phyloP scores from a whole-genome alignment of 2,888 invertebrate genomes.

The Nomada lathburiana region DNA sequence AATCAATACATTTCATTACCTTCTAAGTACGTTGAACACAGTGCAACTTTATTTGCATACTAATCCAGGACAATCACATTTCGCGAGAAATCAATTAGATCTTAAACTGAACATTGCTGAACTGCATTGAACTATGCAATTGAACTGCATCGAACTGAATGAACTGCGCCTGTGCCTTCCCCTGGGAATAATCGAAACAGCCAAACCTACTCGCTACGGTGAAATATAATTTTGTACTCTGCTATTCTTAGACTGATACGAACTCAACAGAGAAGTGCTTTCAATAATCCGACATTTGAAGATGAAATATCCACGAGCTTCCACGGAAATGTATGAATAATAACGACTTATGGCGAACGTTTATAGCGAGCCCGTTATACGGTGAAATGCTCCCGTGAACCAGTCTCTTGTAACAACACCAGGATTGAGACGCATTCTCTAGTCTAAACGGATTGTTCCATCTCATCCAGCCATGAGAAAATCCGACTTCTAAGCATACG shows the following conservation, averaged over 20 bases:
- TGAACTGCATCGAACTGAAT: too few species aligned
- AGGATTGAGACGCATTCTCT: constrained; percentile 30
- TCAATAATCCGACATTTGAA: background rate
- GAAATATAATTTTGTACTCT: constrained; percentile 1
- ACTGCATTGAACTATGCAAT: background rate
- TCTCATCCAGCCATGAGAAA: constrained; percentile 37
- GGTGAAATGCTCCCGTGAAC: background rate
- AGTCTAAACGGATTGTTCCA: constrained; percentile 51
- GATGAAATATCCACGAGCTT: background rate
- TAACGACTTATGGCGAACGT: background rate
- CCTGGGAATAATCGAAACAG: background rate
- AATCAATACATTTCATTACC: constrained; percentile 42
- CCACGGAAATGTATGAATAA: background rate
- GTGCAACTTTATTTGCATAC: constrained; percentile 8
- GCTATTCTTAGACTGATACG: background rate
- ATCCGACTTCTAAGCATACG: constrained; percentile 51
- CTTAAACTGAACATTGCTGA: background rate
- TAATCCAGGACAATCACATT: background rate
- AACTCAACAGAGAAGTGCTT: too few species aligned
- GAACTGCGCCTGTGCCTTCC: background rate
- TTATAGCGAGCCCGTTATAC: background rate
- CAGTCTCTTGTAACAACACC: constrained; percentile 30
- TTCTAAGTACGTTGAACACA: background rate
- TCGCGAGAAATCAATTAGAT: background rate
- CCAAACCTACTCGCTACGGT: background rate